phyloP scores from a whole-genome alignment of 2,797 vertebrate genomes.

The Chanos chanos region DNA sequence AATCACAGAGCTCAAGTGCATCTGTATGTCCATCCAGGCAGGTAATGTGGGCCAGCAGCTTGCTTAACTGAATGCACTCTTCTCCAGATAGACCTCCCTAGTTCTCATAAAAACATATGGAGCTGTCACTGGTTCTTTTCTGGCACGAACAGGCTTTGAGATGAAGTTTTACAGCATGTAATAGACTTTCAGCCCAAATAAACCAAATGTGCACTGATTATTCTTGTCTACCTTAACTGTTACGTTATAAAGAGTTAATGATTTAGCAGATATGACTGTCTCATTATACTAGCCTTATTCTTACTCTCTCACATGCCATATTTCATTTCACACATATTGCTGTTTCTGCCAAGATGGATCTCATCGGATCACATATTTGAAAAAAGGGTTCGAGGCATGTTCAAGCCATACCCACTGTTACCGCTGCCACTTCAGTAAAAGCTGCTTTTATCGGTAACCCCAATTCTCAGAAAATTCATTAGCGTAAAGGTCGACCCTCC shows the following conservation, averaged over 20 bases:
- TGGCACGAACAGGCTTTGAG: constrained; percentile 3
- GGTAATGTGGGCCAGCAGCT: constrained; percentile 20
- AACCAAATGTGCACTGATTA: constrained; percentile 18
- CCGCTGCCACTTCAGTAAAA: neutral
- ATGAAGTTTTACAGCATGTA: constrained; percentile 22
- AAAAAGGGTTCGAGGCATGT: too few species aligned
- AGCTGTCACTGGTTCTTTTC: constrained; percentile 7
- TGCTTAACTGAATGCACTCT: constrained; percentile 14
- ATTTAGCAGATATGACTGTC: constrained; percentile 13
- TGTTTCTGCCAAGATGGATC: too few species aligned
- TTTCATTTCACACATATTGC: too few species aligned
- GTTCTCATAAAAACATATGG: constrained; percentile 39
- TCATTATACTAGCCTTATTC: too few species aligned
- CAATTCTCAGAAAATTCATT: constrained; percentile 28
- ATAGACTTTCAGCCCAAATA: neutral
- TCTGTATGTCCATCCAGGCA: constrained; percentile 25
- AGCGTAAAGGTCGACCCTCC: constrained; percentile 8
- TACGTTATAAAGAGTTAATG: constrained; percentile 3
- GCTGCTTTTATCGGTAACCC: neutral
- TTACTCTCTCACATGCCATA: too few species aligned
- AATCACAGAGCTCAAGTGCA: constrained; percentile 21
- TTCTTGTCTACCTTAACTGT: constrained; percentile 14
- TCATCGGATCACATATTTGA: too few species aligned
- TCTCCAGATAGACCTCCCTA: constrained; percentile 24
- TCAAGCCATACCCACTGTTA: neutral